These are phyloP conservation scores for Amiota mariae DNA, from an alignment of 2,888 invertebrate genomes.

Conservation along the genomic window DNA sequence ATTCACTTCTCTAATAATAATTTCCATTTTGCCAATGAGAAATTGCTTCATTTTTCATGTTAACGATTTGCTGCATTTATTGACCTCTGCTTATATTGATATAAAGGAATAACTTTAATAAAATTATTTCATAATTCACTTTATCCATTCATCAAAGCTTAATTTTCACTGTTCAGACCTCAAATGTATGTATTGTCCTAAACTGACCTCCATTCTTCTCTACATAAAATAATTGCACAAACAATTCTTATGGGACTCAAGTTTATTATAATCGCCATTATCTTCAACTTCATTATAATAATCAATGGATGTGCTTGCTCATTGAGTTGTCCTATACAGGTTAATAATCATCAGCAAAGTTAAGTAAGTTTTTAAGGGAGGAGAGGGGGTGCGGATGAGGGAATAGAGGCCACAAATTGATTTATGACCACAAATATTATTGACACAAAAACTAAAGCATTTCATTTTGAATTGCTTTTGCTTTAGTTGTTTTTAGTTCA, in stretches of 20 bases:
- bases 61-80: not conserved
- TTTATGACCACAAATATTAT: not conserved
- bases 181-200: not conserved
- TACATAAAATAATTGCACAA: not conserved
- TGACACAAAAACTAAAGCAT: not conserved
- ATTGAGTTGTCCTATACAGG: not conserved
- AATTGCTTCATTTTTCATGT: not conserved
- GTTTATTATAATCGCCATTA: not conserved
- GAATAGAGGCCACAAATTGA: constrained; percentile 1
- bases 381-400: too few relatives aligned
- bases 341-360: not conserved
- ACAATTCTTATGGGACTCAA: not conserved
- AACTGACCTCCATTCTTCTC: too few relatives aligned
- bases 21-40: constrained; percentile 4
- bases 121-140: too few relatives aligned
- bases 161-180: not conserved
- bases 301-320: not conserved
- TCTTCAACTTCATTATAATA: not conserved
- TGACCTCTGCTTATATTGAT: not conserved
- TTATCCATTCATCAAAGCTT: too few relatives aligned
- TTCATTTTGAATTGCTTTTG: too few relatives aligned
- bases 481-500: too few relatives aligned
- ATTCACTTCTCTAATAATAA: not conserved
- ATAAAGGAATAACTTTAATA: too few relatives aligned
- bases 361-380: not conserved